These are phyloP conservation scores for Tetramorium parvispinum DNA, from an alignment of 1,140 invertebrate genomes.

Conservation along the genomic window DNA sequence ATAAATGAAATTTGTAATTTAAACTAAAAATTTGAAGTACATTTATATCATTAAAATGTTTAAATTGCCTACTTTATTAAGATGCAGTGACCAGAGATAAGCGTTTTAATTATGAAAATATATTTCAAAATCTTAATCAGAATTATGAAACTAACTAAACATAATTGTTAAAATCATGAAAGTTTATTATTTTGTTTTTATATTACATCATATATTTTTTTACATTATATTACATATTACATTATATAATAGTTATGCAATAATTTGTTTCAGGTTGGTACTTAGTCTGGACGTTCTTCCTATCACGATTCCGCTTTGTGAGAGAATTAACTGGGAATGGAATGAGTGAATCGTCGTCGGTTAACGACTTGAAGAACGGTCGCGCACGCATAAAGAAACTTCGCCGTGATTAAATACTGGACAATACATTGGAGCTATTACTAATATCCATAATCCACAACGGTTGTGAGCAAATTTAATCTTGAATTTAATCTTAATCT, in stretches of 20 bases:
- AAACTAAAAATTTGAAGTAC: not conserved
- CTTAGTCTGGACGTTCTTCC: slow-evolving; percentile 95
- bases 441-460: not conserved
- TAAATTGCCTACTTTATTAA: not conserved
- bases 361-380: slow-evolving; percentile 86
- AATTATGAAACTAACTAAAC: not conserved
- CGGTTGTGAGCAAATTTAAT: not conserved
- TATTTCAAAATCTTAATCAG: not conserved
- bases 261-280: slow-evolving; percentile 91
- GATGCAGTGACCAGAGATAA: not conserved
- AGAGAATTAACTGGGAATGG: slow-evolving; percentile 92
- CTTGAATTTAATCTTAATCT: not conserved
- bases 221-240: not conserved
- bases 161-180: slow-evolving; percentile 29
- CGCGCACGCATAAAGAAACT: slow-evolving; percentile 86
- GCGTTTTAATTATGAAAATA: not conserved
- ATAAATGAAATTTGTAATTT: not conserved
- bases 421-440: not conserved
- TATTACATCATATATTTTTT: not conserved
- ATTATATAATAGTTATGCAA: not conserved
- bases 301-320: slow-evolving; percentile 94
- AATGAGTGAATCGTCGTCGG: slow-evolving; percentile 87
- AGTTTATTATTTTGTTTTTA: not conserved
- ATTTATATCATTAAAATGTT: not conserved
- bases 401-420: slow-evolving; percentile 86